Base-by-base conservation (phyloP, 2,888 invertebrate species). In the Rhagonycha fulva region DNA sequence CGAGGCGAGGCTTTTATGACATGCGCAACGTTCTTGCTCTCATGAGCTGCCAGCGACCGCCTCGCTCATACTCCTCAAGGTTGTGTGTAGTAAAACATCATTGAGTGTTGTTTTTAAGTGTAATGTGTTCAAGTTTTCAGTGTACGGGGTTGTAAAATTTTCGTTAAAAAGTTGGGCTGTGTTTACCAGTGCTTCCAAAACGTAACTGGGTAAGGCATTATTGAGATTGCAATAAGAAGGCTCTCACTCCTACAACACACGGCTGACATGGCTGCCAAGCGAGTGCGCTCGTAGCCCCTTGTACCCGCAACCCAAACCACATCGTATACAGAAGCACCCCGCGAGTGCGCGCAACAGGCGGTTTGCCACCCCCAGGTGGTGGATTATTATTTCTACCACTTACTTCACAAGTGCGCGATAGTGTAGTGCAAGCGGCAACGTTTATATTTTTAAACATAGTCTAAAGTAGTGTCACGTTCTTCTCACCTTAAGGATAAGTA, bases 31-130 rank as follows among this genome's bases (percentile, higher is more conserved):
- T 68, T 78, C 74, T 80, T 74, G 78, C 78, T 80, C 89, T 88
- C 82, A 78, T 88, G 84, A 88, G 89, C 79, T 82, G 82, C 88
- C 89, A 89, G 89, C 90, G 89, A 89, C 89, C 89, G 89, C 89
- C 89, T 89, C 88, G 89, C 89, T 83, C 85, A 89, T 90, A 90
- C 89, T 89, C 89, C 89, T 89, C 90, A 89, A 90, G 90, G 90
- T 90, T 89, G 88, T 89, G 90, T 89, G 89, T 89, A 89, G 89
- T 89, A 88, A 89, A 89, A 89, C 88, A 89, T 89, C 89, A 90
- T 89, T 88, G 89, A 87, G 89, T 89, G 89, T 89, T 89, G 89
- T 88, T 89, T 89, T 90, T 78, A 77, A 80, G 82, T 82, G 82
- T 69, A 76, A 79, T 82, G 82, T 71, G 62, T 67, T 61, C 24